Conservation (phyloP, 2,113 vertebrate species). For the Strix uralensis region DNA sequence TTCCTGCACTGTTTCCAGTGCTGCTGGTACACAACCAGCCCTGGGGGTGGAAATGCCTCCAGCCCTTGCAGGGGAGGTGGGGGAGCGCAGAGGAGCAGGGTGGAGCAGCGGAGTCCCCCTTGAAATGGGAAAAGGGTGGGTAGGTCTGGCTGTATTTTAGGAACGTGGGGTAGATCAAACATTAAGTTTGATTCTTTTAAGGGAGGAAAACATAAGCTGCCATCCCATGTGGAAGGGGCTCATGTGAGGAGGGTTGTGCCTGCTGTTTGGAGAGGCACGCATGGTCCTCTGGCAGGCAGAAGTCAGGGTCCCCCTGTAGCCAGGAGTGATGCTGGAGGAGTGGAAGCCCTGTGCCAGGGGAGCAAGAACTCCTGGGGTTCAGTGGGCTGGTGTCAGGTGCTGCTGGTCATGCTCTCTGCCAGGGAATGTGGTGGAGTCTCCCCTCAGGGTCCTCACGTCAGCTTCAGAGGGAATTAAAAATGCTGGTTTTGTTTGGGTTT, state of each 20-base stretch:
- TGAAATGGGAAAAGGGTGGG: neutral
- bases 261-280: neutral
- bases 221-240: neutral
- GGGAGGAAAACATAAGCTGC: neutral
- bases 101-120: neutral
- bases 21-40: neutral
- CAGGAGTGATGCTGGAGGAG: neutral
- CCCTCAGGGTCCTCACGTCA: neutral
- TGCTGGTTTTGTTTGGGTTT: neutral
- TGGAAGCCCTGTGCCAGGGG: neutral
- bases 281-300: neutral
- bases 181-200: neutral
- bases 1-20: neutral
- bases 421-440: neutral
- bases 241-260: neutral
- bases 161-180: neutral
- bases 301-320: neutral
- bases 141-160: neutral
- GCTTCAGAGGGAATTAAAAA: conserved; percentile 13
- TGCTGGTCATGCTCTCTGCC: neutral
- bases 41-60: neutral
- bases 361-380: neutral
- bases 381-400: neutral
- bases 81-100: neutral
- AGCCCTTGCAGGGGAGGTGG: neutral